Percentiles rank a stretch among this genome's conserved stretches.
phyloP scores from a whole-genome alignment of 2,113 vertebrate species.

The Chrysemys picta region DNA sequence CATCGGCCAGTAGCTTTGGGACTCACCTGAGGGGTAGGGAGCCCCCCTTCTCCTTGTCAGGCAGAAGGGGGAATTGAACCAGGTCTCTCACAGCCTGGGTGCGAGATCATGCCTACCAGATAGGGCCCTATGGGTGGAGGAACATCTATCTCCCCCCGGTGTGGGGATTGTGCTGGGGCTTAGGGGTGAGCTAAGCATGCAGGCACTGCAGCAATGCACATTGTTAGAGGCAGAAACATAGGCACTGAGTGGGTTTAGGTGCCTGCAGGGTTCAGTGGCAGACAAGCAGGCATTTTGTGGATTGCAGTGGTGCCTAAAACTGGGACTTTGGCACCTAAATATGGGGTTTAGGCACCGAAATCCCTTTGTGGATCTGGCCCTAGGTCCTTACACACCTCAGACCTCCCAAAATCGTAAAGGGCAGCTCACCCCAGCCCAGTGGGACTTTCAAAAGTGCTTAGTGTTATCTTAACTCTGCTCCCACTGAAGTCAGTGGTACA shows the following conservation, averaged over 20 bases:
- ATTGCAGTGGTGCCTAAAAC: not conserved
- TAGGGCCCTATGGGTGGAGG: no score
- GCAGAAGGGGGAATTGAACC: not conserved
- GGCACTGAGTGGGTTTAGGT: no score
- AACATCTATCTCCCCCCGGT: not conserved
- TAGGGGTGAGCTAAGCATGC: not conserved
- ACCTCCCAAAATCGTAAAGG: not conserved
- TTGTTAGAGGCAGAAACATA: not conserved
- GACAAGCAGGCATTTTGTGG: not conserved
- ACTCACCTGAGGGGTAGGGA: not conserved
- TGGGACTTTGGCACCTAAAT: not conserved
- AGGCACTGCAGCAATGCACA: no score
- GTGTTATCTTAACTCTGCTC: not conserved
- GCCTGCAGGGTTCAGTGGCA: not conserved
- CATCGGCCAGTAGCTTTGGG: not conserved
- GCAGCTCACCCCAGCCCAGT: not conserved
- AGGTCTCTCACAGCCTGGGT: not conserved
- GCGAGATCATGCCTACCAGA: not conserved
- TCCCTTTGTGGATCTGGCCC: not conserved
- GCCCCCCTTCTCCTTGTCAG: not conserved
- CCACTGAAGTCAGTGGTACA: not conserved
- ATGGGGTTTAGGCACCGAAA: not conserved
- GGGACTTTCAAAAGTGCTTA: not conserved
- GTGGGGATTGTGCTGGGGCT: not conserved
- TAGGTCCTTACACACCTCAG: not conserved